These are phyloP conservation scores for Phaethon lepturus DNA, from an alignment of 2,113 vertebrate genomes.

Conservation along the genomic window DNA sequence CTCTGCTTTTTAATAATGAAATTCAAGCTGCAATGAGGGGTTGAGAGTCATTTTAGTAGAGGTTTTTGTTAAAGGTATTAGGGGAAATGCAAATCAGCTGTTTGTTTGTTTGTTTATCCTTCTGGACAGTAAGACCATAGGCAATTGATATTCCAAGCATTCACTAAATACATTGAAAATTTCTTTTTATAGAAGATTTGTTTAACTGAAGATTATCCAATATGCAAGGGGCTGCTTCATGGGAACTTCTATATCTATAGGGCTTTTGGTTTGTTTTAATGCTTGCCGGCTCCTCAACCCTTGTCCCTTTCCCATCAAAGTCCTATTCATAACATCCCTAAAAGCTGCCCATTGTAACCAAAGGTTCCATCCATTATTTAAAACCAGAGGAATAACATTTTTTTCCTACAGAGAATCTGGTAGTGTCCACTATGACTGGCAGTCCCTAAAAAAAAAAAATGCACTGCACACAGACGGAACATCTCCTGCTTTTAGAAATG, in stretches of 20 bases:
- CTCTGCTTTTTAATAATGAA: constrained; percentile 22
- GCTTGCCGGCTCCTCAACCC: background rate
- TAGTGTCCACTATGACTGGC: background rate
- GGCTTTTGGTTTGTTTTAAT: background rate
- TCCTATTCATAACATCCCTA: background rate
- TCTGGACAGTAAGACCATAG: constrained; percentile 2
- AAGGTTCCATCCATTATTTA: background rate
- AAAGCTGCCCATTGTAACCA: background rate
- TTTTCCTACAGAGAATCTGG: background rate
- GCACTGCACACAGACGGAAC: background rate
- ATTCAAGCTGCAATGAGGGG: background rate
- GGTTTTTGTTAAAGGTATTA: background rate
- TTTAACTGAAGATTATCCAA: constrained; percentile 23
- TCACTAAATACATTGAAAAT: background rate
- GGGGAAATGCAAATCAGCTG: background rate
- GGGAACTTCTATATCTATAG: background rate
- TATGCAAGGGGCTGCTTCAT: background rate
- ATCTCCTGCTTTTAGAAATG: background rate
- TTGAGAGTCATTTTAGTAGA: background rate
- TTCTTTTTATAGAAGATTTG: background rate
- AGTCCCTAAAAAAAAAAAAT: background rate
- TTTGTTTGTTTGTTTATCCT: constrained; percentile 33
- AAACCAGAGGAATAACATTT: background rate
- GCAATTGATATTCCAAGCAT: background rate
- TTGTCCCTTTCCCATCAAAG: background rate